Evolutionary conservation across 1,140 invertebrate genomes (phyloP).

Genomic region (Drosophila athabasca): DNA sequence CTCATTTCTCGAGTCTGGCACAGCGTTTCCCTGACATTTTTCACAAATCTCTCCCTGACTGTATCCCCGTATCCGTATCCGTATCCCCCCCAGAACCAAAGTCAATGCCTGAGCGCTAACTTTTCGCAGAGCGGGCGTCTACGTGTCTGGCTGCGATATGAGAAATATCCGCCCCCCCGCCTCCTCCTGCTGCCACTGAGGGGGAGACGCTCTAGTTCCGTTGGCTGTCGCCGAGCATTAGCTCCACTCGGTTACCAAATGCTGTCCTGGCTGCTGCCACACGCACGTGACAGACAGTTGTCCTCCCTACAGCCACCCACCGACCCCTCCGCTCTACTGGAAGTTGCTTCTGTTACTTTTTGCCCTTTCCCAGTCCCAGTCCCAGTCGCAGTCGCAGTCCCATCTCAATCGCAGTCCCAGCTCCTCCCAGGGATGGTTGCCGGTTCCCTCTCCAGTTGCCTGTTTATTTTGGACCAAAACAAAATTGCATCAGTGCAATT

Average conservation of each 20-base stretch:
- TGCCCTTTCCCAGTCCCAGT: background rate
- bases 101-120: slow-evolving; percentile 47
- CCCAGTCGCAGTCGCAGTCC: slow-evolving; percentile 27
- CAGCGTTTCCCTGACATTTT: slow-evolving; percentile 65
- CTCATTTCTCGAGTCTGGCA: slow-evolving; percentile 60
- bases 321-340: background rate
- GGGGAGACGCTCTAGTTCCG: background rate
- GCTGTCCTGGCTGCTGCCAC: slow-evolving; percentile 39
- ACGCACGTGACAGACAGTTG: slow-evolving; percentile 50
- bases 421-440: slow-evolving; percentile 29
- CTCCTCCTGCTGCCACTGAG: background rate
- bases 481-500: slow-evolving; percentile 79
- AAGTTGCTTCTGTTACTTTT: slow-evolving; percentile 14
- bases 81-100: slow-evolving; percentile 29
- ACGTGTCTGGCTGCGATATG: slow-evolving; percentile 60
- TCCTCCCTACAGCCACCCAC: background rate
- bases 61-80: slow-evolving; percentile 16
- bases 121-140: slow-evolving; percentile 24
- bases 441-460: background rate
- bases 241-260: slow-evolving; percentile 14
- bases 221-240: slow-evolving; percentile 46
- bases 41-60: slow-evolving; percentile 63
- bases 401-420: slow-evolving; percentile 28
- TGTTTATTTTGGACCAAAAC: slow-evolving; percentile 65
- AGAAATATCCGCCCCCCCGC: slow-evolving; percentile 39